These are phyloP conservation scores for Acinonyx jubatus DNA, from an alignment of 2,113 vertebrate genomes.

Conservation along the genomic window DNA sequence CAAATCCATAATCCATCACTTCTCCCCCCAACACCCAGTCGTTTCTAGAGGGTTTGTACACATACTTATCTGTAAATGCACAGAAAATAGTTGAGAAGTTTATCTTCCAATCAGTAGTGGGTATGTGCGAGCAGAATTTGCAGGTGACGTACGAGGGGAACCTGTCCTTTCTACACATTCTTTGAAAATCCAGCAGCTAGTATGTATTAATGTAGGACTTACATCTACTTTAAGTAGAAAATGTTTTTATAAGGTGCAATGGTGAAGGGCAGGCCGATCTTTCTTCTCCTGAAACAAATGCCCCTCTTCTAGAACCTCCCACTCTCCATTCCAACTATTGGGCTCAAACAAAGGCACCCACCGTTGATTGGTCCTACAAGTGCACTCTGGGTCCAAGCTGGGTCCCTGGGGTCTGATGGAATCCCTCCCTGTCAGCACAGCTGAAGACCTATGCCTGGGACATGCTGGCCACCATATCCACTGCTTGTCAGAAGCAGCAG, in stretches of 20 bases:
- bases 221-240: neutral
- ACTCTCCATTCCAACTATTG: neutral
- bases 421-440: neutral
- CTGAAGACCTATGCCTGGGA: neutral
- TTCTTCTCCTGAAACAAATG: no score
- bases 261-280: no score
- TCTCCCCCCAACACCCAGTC: neutral
- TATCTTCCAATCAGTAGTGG: neutral
- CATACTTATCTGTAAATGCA: neutral
- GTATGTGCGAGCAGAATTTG: neutral
- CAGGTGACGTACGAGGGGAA: neutral
- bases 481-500: neutral
- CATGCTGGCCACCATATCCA: rapidly evolving
- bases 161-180: neutral
- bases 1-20: neutral
- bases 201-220: neutral
- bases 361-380: neutral
- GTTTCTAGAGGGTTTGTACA: neutral
- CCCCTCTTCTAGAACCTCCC: neutral
- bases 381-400: neutral
- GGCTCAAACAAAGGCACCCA: neutral
- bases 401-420: neutral
- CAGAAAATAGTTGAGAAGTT: neutral
- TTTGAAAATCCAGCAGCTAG: neutral
- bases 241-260: neutral